These are phyloP conservation scores for Brachionus manjavacas DNA, from an alignment of 1,140 invertebrate species.

Conservation along the genomic window DNA sequence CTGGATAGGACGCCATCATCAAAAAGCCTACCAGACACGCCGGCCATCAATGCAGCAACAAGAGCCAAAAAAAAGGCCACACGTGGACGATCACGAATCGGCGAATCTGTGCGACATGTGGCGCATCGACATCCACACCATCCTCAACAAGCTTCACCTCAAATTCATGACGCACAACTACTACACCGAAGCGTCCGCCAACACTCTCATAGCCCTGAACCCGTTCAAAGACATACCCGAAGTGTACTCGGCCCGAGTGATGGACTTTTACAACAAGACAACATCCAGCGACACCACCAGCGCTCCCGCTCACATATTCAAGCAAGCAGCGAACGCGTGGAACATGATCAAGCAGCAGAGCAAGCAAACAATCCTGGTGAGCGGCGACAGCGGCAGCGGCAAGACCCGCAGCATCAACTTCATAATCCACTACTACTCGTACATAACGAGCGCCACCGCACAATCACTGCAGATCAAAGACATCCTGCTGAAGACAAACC, in stretches of 20 bases:
- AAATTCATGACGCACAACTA: slow-evolving; percentile 46
- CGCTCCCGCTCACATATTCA: neutral
- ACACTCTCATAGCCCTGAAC: slow-evolving; percentile 49
- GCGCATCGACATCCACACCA: neutral
- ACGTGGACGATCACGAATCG: neutral
- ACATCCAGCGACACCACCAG: no score
- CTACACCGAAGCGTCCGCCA: slow-evolving; percentile 48
- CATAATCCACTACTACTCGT: neutral
- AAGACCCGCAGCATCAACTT: neutral
- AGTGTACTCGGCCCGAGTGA: slow-evolving; percentile 46
- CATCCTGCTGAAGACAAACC: slow-evolving; percentile 77
- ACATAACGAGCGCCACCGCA: neutral
- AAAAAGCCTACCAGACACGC: no score
- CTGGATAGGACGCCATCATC: no score
- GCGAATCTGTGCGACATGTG: neutral
- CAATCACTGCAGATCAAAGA: slow-evolving; percentile 63
- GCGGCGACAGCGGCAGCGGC: slow-evolving; percentile 10
- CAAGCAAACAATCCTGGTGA: neutral
- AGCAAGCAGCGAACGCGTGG: neutral
- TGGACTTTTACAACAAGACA: slow-evolving; percentile 44
- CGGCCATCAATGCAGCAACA: neutral
- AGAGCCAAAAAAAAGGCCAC: neutral
- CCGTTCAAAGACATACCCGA: slow-evolving; percentile 47
- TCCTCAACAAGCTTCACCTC: slow-evolving; percentile 39
- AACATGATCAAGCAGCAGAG: neutral